Conservation (phyloP, 2,888 invertebrate genomes). For the Caenorhabditis zanzibari region DNA sequence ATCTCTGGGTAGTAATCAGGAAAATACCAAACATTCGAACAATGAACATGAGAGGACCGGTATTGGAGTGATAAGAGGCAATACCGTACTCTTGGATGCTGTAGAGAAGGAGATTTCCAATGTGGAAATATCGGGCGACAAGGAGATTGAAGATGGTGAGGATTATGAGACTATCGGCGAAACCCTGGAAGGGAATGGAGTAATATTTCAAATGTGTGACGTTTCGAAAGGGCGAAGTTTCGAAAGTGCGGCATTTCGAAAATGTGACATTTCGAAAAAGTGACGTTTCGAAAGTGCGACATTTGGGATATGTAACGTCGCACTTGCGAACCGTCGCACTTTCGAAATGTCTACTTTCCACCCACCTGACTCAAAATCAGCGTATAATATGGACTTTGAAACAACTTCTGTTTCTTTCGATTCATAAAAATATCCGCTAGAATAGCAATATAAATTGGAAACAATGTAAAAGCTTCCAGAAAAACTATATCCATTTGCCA, state of each 20-base stretch:
- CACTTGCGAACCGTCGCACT: too few species aligned
- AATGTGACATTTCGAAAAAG: too few species aligned
- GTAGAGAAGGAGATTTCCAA: slow-evolving; percentile 26
- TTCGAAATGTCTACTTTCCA: too few species aligned
- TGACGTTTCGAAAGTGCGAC: too few species aligned
- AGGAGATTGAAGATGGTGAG: slow-evolving; percentile 32
- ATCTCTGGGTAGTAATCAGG: slow-evolving; percentile 49
- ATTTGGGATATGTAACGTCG: too few species aligned
- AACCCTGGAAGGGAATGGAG: slow-evolving; percentile 13
- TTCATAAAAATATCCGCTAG: slow-evolving; percentile 22
- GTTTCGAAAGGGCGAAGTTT: too few species aligned
- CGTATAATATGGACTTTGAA: slow-evolving; percentile 45
- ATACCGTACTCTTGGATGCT: slow-evolving; percentile 35
- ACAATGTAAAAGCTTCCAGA: slow-evolving; percentile 20
- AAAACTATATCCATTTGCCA: slow-evolving; percentile 54
- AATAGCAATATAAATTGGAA: slow-evolving; percentile 39
- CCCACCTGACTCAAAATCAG: slow-evolving; percentile 37
- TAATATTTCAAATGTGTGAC: too few species aligned
- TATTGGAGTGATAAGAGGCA: slow-evolving; percentile 44
- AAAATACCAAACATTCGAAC: slow-evolving; percentile 52
- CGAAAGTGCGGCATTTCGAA: too few species aligned
- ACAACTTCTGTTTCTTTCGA: slow-evolving; percentile 16
- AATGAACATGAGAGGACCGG: slow-evolving; percentile 39
- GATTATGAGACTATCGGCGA: slow-evolving; percentile 37
- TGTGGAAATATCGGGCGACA: slow-evolving; percentile 38